Base-by-base conservation (phyloP, 2,113 vertebrate species). In the Potamarius usumacintae region DNA sequence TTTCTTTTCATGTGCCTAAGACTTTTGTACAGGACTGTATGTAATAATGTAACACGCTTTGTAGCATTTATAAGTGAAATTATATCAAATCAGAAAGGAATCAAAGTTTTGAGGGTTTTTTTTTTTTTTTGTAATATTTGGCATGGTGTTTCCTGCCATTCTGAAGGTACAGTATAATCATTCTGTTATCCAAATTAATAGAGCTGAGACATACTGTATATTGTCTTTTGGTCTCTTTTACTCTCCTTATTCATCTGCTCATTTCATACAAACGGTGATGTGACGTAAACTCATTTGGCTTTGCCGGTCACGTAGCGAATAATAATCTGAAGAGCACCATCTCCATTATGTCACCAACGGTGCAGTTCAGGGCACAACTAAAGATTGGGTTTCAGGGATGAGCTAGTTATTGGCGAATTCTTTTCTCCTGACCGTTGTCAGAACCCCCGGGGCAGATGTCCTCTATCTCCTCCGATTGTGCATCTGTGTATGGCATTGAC, bases 261-360 rank as follows among this genome's bases (percentile, higher is more conserved):
- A 62, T 22, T 63, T 63, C 62, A 63, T 63, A 22, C 8, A 10
- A n/a, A 65, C 62, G 4, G 62, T 65, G 62, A n/a, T 4, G 57
- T 58, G 4, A 60, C 11, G 7, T 58, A 18, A 7, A 53, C 15
- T 58, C 4, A 58, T 58, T 58, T 18, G 15, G 5, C 57, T 58
- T 58, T 62, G 60, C 20, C 60, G 20, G 60, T 62, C 60, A 62
- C 10, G 52, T 53, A 53, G 52, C 9, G 10, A 53, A 20, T 22
- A 18, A 34, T 67, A 48, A 57, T 72, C 50, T 78, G 34, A 55
- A 57, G 55, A 9, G 52, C 52, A 53, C 52, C 25, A n/a, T n/a
- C 78, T 82, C 57, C 18, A 7, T 87, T 90, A 90, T 85, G 89
- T 90, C 87, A 88, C 82, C n/a, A 58, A 77, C 89, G 85, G 87